phyloP scores from a whole-genome alignment of 2,113 vertebrate species.

The Siphamia tubifer region DNA sequence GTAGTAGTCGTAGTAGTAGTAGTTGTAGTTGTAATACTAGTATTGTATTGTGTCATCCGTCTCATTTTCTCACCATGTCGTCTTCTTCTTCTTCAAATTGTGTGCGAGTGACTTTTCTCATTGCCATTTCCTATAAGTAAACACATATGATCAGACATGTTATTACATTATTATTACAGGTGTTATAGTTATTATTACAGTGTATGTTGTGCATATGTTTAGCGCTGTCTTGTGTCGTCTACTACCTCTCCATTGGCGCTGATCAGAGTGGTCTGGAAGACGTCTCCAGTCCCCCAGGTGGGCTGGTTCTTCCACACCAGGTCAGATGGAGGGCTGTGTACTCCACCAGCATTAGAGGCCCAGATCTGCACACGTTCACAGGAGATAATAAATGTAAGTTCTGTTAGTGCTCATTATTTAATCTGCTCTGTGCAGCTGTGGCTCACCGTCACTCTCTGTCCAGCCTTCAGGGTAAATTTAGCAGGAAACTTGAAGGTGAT shows the following conservation, averaged over 20 bases:
- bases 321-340: constrained; percentile 90
- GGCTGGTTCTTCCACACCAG: constrained; percentile 92
- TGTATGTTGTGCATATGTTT: no score
- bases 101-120: constrained; percentile 91
- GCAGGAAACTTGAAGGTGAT: constrained; percentile 90
- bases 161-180: no score
- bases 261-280: constrained; percentile 89
- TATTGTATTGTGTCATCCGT: no score
- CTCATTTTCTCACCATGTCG: constrained; percentile 71
- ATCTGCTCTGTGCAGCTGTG: not conserved
- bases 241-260: constrained; percentile 88
- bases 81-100: constrained; percentile 89
- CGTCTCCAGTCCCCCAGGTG: constrained; percentile 91
- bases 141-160: no score
- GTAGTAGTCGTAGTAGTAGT: no score
- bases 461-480: constrained; percentile 90
- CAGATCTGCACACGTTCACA: constrained; percentile 82
- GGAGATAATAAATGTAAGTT: no score
- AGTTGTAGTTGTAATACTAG: no score
- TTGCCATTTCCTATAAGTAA: constrained; percentile 89
- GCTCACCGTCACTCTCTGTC: constrained; percentile 91
- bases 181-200: no score
- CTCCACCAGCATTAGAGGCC: constrained; percentile 85
- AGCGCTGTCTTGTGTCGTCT: no score
- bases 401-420: not conserved